Base-by-base conservation (phyloP, 2,888 invertebrate species). In the Ceramica pisi region DNA sequence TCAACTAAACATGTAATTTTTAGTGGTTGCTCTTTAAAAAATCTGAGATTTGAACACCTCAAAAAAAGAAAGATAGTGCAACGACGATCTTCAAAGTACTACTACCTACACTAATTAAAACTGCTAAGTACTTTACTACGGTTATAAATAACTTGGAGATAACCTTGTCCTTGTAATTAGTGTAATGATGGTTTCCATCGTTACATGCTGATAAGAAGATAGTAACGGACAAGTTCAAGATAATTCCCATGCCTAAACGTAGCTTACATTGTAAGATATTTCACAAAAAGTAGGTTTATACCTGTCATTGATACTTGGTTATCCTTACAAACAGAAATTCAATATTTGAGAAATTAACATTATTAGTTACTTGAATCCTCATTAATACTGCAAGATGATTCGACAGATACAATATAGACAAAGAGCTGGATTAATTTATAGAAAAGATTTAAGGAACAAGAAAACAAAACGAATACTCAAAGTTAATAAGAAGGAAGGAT, bases 91-190 rank as follows among this genome's bases (percentile, higher is more conserved):
- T 21, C 7, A 56, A 57, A 38, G 8, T 44, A 55, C 60, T 21
- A 55, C 26, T 23, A 48, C 35, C 35, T 46, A 65, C 41, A 68
- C 48, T 56, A 76, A 80, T 67, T 80, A 67, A 75, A 71, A 69
- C 67, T 26, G 41, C 50, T 55, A 55, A 68, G 16, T 31, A 57
- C n/a, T 63, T 65, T 67, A 56, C 62, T 57, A 62, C 35, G 44
- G 66, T 53, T 70, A 71, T 75, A 82, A 75, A 82, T 82, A 83
- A 74, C 75, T 83, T 59, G 35, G 23, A 66, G 83, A 79, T 77
- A 83, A 79, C 76, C 76, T 76, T 81, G 77, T 68, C 83, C 81
- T 75, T 77, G 75, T 56, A 76, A 83, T 83, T 83, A 80, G 73
- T 75, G 44, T 59, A 63, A 67, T 74, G 66, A 74, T 68, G 56